phyloP scores from a whole-genome alignment of 2,888 invertebrate species.

The Stramonita haemastoma region DNA sequence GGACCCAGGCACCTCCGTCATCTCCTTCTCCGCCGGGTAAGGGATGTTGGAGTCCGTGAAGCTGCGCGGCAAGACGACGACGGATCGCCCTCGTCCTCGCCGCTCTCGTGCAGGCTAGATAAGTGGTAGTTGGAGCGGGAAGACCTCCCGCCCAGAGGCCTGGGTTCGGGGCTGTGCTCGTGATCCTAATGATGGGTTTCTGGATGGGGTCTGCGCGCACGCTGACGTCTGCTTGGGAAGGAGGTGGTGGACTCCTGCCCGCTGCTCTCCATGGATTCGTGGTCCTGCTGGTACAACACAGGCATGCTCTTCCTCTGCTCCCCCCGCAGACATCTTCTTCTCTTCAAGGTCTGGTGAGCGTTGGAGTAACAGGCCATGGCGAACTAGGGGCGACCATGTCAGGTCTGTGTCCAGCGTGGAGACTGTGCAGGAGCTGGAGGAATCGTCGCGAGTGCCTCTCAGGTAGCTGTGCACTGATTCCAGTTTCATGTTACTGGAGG shows the following conservation, averaged over 20 bases:
- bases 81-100: slow-evolving; percentile 82
- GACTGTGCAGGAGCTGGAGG: slow-evolving; percentile 52
- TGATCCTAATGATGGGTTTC: slow-evolving; percentile 95
- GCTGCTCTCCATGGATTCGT: slow-evolving; percentile 64
- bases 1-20: slow-evolving; percentile 85
- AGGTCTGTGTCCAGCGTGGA: slow-evolving; percentile 51
- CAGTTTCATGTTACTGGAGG: slow-evolving; percentile 36
- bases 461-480: slow-evolving; percentile 26
- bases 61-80: slow-evolving; percentile 73
- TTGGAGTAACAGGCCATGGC: slow-evolving; percentile 50
- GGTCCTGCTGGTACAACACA: slow-evolving; percentile 81
- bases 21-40: slow-evolving; percentile 68
- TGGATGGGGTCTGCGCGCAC: slow-evolving; percentile 49
- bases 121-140: slow-evolving; percentile 45
- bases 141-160: slow-evolving; percentile 23
- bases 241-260: slow-evolving; percentile 65
- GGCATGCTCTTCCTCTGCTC: slow-evolving; percentile 91
- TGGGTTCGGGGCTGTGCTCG: slow-evolving; percentile 91
- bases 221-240: slow-evolving; percentile 57
- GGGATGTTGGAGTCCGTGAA: slow-evolving; percentile 75
- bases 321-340: slow-evolving; percentile 41
- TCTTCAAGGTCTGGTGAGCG: slow-evolving; percentile 47
- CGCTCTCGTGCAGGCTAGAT: slow-evolving; percentile 66
- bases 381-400: slow-evolving; percentile 55
- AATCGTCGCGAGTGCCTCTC: slow-evolving; percentile 48